A percentile compares a stretch with the other conserved stretches of the same genome.
These are phyloP conservation scores for Sinocyclocheilus anshuiensis DNA, from an alignment of 2,113 vertebrate species.

Conservation along the genomic window DNA sequence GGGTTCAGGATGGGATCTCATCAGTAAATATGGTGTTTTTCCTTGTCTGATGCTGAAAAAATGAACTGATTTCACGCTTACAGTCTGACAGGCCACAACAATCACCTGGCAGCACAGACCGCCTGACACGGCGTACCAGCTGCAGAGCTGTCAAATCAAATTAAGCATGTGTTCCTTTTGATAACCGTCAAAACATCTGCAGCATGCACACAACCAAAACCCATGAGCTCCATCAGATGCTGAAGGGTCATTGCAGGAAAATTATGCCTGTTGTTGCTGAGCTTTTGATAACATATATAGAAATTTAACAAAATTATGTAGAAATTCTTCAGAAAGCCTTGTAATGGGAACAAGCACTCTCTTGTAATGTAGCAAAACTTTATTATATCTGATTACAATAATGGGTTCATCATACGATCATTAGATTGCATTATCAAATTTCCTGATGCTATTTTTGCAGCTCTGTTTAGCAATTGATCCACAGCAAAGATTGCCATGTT, in stretches of 20 bases:
- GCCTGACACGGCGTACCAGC: slow-evolving; percentile 29
- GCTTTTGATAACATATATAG: not conserved
- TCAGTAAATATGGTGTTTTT: not conserved
- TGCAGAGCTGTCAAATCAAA: slow-evolving; percentile 51
- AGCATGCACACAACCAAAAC: not conserved
- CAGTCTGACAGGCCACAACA: slow-evolving; percentile 31
- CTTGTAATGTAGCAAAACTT: not conserved
- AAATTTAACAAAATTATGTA: not conserved
- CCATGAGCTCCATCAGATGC: slow-evolving; percentile 18
- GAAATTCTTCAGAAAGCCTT: not conserved
- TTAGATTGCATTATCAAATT: not conserved
- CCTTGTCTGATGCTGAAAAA: not conserved
- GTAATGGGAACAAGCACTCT: not conserved
- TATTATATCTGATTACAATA: not conserved
- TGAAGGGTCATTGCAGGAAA: not conserved
- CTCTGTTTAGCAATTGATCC: slow-evolving; percentile 1
- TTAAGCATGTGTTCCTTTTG: slow-evolving; percentile 32
- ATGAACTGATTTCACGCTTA: slow-evolving; percentile 2
- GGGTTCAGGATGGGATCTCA: not conserved
- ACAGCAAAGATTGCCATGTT: not conserved
- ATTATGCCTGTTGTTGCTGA: not conserved
- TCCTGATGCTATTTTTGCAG: slow-evolving; percentile 16
- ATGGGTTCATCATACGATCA: not conserved
- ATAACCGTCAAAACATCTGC: slow-evolving; percentile 16
- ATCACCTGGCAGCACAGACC: slow-evolving; percentile 35